These are phyloP conservation scores for Daphoenositta chrysoptera DNA, from an alignment of 2,113 vertebrate genomes.

Conservation along the genomic window DNA sequence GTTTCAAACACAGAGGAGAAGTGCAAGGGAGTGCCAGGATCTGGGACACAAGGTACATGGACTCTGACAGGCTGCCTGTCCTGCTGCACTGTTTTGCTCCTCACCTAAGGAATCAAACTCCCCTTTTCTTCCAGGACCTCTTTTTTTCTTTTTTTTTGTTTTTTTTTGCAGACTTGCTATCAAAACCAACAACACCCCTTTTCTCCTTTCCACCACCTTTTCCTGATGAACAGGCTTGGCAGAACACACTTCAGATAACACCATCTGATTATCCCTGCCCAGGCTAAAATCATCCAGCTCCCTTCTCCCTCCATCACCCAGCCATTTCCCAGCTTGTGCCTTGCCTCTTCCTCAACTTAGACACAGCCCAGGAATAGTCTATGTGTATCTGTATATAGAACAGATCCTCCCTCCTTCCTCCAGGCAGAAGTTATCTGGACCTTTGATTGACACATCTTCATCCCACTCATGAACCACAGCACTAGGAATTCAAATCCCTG, in stretches of 20 bases:
- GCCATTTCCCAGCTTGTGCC: not conserved
- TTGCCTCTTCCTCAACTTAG: not conserved
- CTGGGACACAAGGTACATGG: not conserved
- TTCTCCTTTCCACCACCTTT: not conserved
- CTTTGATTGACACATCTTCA: not conserved
- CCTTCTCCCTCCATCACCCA: not conserved
- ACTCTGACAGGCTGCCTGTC: not conserved
- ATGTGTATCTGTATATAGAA: accelerated
- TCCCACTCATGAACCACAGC: not conserved
- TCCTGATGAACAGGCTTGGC: not conserved
- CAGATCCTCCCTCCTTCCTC: not conserved
- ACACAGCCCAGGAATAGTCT: not conserved
- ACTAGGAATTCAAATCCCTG: not conserved
- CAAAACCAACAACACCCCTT: not conserved
- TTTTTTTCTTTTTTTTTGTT: not conserved
- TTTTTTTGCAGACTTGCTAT: not conserved
- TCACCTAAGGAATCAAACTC: not conserved
- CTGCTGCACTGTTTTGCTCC: not conserved
- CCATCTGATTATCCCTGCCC: not conserved
- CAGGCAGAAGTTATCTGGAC: not conserved
- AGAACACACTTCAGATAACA: not conserved
- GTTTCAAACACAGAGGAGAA: not conserved
- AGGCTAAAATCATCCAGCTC: not conserved
- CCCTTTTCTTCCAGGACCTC: not conserved
- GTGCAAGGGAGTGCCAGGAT: not conserved